Conservation (phyloP, 1,140 invertebrate genomes). For the Drosophila repletoides region DNA sequence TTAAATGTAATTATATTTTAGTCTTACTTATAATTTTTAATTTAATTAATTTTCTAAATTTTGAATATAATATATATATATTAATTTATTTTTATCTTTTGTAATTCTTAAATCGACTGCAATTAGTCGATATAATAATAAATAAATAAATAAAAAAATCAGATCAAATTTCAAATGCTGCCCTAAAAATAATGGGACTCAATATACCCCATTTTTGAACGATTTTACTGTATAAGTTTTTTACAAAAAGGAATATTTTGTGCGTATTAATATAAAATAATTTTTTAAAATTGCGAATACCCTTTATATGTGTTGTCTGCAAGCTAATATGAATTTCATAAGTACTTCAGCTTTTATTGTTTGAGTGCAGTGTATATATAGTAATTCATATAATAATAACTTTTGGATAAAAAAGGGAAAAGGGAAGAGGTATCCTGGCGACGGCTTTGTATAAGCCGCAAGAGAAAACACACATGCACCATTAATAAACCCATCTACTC, state of each 20-base stretch:
- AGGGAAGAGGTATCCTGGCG: constrained; percentile 31
- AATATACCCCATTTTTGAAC: neutral
- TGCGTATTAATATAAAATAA: neutral
- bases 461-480: constrained; percentile 65
- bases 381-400: constrained; percentile 9
- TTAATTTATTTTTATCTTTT: no score
- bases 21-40: no score
- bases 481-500: constrained; percentile 62
- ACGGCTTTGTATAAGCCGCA: constrained; percentile 55
- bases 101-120: no score
- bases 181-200: neutral
- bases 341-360: neutral
- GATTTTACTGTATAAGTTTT: neutral
- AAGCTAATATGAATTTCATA: no score
- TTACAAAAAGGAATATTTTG: neutral
- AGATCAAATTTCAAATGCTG: neutral
- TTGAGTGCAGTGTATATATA: neutral
- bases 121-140: constrained; percentile 49
- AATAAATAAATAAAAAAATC: constrained; percentile 52
- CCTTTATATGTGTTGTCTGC: neutral
- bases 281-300: neutral
- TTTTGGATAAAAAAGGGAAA: neutral
- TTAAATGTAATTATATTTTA: no score
- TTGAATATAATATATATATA: no score
- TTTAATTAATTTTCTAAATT: no score